Evolutionary conservation across 1,140 invertebrate species (phyloP), one percentile per base, ranked within the genome.

Genomic region (Drosophila melanica): DNA sequence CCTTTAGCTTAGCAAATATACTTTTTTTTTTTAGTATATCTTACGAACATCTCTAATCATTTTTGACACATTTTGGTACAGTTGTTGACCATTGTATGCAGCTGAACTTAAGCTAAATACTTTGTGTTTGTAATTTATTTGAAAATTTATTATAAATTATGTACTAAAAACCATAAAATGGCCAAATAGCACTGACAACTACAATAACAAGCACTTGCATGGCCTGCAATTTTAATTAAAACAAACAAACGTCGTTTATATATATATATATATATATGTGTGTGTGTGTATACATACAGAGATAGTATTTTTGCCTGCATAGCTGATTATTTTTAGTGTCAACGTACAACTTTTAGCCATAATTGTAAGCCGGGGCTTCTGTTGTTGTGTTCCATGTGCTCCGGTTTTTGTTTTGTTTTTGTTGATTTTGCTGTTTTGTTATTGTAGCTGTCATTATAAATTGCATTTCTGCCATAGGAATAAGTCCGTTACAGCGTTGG

Each of bases 61-160:
- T 51, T 54, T 23, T 50, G 14, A 51, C 12, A 14, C 18, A 37
- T 39, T 68, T 59, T 33, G 60, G 30, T 33, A 23, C 27, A 51
- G 14, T 33, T 35, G 14, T 44, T 41, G 44, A 12, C 44, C 51
- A 68, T 50, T 75, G 70, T 78, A 54, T 58, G 63, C 39, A 44
- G 44, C 45, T 58, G 64, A 30, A 41, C 27, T 59, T 59, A 67
- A 33, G 47, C 63, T 48, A 82, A 84, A 67, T 66, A 65, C 80
- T 86, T 86, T 86, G n/a, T 77, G 70, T 72, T 86, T 66, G 77
- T 75, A 86, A 86, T 86, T 86, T 81, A 86, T 78, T 86, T 75
- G 67, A 78, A 81, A 86, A 86, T 86, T 86, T 60, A 86, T 86
- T 86, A 85, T 85, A 78, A 86, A 86, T 86, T 87, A 86, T 87